These are phyloP conservation scores for Carpatolechia fugitivella DNA, from an alignment of 2,888 invertebrate genomes.

Conservation along the genomic window DNA sequence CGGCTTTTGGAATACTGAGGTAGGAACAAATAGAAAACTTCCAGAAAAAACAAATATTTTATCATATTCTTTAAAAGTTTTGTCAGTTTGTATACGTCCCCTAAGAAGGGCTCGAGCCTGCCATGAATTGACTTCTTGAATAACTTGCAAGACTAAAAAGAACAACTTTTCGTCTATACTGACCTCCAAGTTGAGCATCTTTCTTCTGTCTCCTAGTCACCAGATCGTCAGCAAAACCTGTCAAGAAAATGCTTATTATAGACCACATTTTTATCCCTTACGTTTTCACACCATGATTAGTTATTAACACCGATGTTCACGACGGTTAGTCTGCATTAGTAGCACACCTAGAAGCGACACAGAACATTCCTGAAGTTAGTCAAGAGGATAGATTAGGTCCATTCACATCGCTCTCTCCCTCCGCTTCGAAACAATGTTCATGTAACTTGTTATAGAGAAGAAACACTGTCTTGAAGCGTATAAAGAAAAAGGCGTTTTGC, in stretches of 20 bases:
- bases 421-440: conserved; percentile 3
- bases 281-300: conserved; percentile 32
- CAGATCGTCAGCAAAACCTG: conserved; percentile 77
- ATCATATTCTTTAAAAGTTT: no score
- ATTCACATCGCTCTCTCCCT: conserved; percentile 41
- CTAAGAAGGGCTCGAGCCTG: no score
- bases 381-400: conserved; percentile 46
- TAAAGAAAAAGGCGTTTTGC: not conserved
- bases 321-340: conserved; percentile 61
- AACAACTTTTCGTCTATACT: no score
- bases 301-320: conserved; percentile 52
- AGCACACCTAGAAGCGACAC: conserved; percentile 72
- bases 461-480: not conserved
- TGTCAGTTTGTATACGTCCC: no score
- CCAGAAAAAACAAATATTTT: no score
- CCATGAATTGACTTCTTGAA: no score
- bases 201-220: conserved; percentile 76
- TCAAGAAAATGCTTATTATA: conserved; percentile 26
- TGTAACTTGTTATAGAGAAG: not conserved
- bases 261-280: conserved; percentile 7
- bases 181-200: conserved; percentile 75
- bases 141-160: no score
- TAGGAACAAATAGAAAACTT: no score
- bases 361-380: conserved; percentile 53
- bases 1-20: no score